Base-by-base conservation (phyloP, 2,797 vertebrate genomes). In the Arnoldichthys spilopterus region DNA sequence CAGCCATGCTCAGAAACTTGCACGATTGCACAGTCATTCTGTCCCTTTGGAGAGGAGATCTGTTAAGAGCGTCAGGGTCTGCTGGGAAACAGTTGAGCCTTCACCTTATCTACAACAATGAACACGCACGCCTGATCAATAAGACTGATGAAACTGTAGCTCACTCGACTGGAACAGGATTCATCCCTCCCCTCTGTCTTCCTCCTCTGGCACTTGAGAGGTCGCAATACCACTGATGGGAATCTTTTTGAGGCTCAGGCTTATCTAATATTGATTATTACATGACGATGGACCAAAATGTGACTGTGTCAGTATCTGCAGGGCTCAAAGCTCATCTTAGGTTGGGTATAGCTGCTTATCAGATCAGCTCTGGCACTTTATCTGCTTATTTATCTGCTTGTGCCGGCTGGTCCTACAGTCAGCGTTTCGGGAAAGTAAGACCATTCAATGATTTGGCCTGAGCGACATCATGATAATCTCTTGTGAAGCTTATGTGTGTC, bases 81-180 rank as follows among this genome's bases (percentile, higher is more conserved):
- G 30, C 72, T 62, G 62, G 73, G 40, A 76, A 76, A 72, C 59
- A 59, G 68, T 59, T 62, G n/a, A 67, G 64, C 37, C 47, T 62
- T 62, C 61, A 49, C 63, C 32, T 79, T 76, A 79, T 84, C 77
- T 70, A 53, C 79, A 61, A 40, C 18, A 59, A 66, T 76, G 45
- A 11, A 37, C 51, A 56, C 6, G n/a, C 18, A 24, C 66, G 24
- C 4, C 40, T 45, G 66, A 84, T 81, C 79, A 56, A 49, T 84
- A 77, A 64, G 58, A 30, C 72, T 13, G 72, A 83, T 83, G 62
- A 79, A 81, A 71, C 56, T 47, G 69, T n/a, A 68, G 77, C 76
- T 79, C 64, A 26, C 26, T 67, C 45, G 4, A 24, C 56, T 61
- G 53, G 76, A 69, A 70, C 70, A 43, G 56, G 47, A 63, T 40